A percentile compares a stretch with the other conserved stretches of the same genome.
These are phyloP conservation scores for Hippocampus comes DNA, from an alignment of 2,113 vertebrate species.

Conservation along the genomic window DNA sequence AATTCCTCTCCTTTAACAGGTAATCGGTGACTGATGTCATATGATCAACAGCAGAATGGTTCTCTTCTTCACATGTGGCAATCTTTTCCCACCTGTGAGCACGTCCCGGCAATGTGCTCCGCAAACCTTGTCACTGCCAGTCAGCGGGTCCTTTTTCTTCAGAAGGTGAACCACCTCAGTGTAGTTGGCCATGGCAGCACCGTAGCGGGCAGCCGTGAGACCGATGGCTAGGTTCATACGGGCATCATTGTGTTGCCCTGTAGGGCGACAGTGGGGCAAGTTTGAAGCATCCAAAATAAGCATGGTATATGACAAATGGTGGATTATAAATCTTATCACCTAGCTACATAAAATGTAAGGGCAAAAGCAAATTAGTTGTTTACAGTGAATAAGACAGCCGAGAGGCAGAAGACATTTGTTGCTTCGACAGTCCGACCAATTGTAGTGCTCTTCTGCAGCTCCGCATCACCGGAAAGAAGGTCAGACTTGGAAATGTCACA, in stretches of 20 bases:
- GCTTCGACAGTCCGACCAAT: conserved; percentile 29
- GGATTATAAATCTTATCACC: background rate
- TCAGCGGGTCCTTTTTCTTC: conserved; percentile 75
- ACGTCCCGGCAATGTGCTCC: conserved; percentile 86
- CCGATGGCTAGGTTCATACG: conserved; percentile 96
- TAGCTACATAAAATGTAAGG: background rate
- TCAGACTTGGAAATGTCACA: conserved; percentile 78
- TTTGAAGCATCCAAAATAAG: background rate
- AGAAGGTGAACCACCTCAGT: conserved; percentile 86
- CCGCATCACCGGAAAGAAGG: conserved; percentile 68
- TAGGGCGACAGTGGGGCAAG: conserved; percentile 23
- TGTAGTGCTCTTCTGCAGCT: conserved; percentile 19
- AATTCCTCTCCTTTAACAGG: conserved; percentile 82
- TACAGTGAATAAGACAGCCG: conserved; percentile 20
- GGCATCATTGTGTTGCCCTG: conserved; percentile 97
- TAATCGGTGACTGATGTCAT: background rate
- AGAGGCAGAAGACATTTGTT: conserved; percentile 29
- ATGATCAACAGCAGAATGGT: background rate
- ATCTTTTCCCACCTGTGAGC: conserved; percentile 76
- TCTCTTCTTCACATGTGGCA: no score
- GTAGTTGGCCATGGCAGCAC: conserved; percentile 90
- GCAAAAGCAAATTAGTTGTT: background rate
- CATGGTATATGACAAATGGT: background rate
- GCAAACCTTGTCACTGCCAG: conserved; percentile 72
- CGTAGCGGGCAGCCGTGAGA: conserved; percentile 87